Evolutionary conservation across 92 coral and sea anemone genomes (phyloP).

Genomic region (Epizoanthus rinbou): DNA sequence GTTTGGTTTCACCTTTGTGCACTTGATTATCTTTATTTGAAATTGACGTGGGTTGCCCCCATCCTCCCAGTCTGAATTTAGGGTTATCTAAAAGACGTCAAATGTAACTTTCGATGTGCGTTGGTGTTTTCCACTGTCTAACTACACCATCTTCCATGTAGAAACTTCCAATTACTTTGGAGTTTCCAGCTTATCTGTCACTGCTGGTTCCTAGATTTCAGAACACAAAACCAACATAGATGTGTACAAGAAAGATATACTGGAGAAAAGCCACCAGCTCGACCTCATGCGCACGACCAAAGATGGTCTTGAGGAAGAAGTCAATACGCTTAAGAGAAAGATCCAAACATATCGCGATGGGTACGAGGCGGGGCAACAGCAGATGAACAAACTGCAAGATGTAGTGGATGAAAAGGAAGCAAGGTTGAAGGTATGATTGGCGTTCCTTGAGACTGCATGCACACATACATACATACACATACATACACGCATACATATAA

Average conservation of each 20-base stretch:
- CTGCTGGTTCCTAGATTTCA: conserved; percentile 1
- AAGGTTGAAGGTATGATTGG: conserved; percentile 43
- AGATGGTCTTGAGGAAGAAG: conserved; percentile 79
- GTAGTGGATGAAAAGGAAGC: conserved; percentile 77
- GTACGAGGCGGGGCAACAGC: conserved; percentile 84
- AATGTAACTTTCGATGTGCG: no score
- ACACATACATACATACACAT: no score
- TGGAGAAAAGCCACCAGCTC: conserved; percentile 75
- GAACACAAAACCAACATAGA: conserved; percentile 74
- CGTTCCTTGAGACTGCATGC: neutral
- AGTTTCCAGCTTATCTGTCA: neutral
- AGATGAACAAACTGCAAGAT: conserved; percentile 65
- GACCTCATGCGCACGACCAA: conserved; percentile 78
- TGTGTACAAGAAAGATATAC: conserved; percentile 70
- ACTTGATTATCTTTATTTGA: no score
- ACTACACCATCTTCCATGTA: no score
- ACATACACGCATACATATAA: no score
- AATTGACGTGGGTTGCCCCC: no score
- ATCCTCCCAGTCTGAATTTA: no score
- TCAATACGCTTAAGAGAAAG: conserved; percentile 72
- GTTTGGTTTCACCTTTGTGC: no score
- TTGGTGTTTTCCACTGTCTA: no score
- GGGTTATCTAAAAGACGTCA: no score
- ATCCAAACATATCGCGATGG: conserved; percentile 78
- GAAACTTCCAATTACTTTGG: no score